Base-by-base conservation (phyloP, 2,888 invertebrate species). In the Oxytorus armatus region DNA sequence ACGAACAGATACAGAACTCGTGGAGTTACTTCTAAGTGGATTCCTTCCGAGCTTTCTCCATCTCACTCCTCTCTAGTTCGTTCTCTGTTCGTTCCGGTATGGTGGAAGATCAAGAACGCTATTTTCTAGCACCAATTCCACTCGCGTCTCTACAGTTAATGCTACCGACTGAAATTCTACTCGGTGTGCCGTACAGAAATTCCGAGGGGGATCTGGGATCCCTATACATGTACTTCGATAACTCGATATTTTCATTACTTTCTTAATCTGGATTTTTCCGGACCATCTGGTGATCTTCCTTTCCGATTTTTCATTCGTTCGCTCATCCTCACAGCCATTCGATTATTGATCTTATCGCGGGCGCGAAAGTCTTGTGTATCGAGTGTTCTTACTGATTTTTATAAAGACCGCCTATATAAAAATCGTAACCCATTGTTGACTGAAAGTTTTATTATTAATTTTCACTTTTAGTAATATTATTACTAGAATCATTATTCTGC, bases 241-340 rank as follows among this genome's bases (percentile, higher is more conserved):
- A 88, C 84, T 86, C 86, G 88, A 89, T 89, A 88, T 88, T 88
- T 89, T 88, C 89, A 86, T 86, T 86, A 89, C 85, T 88, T 86
- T 84, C 84, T 85, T 89, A 89, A 89, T 89, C 86, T 88, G 86
- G 85, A 86, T 88, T 89, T 88, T 89, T 88, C 89, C 89, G 75
- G 84, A 85, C 89, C 89, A 89, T 89, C 89, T 88, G 89, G 82
- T 86, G 83, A 80, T 83, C 59, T 73, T 63, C 55, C 25, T 70
- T 55, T 73, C 29, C 66, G 5, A 68, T 80, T 68, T 80, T 47
- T 47, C 65, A 63, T 77, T 80, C 61, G 49, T 63, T 69, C 61
- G 53, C 55, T 77, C 66, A 23, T 44, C 42, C 11, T 23, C 36
- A 65, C 42, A 25, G 49, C 59, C 59, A 36, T n/a, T 29, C 70